Evolutionary conservation across 2,888 invertebrate species (phyloP).

Genomic region (Gymnosoma rotundatum): DNA sequence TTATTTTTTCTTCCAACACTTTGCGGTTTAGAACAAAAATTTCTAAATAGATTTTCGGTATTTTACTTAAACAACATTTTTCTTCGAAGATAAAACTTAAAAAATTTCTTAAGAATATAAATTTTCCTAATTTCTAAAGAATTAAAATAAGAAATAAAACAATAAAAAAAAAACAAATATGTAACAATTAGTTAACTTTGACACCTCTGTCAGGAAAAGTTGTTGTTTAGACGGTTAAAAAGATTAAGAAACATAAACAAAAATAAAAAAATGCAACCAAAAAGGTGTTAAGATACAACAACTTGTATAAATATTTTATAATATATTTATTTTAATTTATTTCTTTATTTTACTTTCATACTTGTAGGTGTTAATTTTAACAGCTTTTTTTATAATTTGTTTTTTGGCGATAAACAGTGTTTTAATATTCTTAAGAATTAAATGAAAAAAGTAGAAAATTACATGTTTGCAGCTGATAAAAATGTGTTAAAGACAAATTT

Average conservation of each 20-base stretch:
- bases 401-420: constrained; percentile 40
- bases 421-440: constrained; percentile 37
- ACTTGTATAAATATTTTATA: constrained; percentile 43
- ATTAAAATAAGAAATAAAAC: constrained; percentile 52
- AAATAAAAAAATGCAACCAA: not conserved
- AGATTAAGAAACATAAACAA: not conserved
- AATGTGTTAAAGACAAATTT: not conserved
- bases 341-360: constrained; percentile 15
- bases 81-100: constrained; percentile 52
- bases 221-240: not conserved
- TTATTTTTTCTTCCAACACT: not conserved
- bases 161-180: constrained; percentile 21
- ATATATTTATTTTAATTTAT: constrained; percentile 37
- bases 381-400: constrained; percentile 52
- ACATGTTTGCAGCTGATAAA: constrained; percentile 7
- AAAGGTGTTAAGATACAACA: constrained; percentile 53
- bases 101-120: constrained; percentile 1
- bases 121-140: constrained; percentile 24
- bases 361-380: constrained; percentile 63
- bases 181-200: constrained; percentile 57
- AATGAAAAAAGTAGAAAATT: not conserved
- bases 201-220: constrained; percentile 49
- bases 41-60: not conserved
- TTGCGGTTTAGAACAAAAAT: constrained; percentile 57
- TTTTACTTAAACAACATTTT: constrained; percentile 14